Conservation (phyloP, 2,888 invertebrate species). For the Lingula anatina region DNA sequence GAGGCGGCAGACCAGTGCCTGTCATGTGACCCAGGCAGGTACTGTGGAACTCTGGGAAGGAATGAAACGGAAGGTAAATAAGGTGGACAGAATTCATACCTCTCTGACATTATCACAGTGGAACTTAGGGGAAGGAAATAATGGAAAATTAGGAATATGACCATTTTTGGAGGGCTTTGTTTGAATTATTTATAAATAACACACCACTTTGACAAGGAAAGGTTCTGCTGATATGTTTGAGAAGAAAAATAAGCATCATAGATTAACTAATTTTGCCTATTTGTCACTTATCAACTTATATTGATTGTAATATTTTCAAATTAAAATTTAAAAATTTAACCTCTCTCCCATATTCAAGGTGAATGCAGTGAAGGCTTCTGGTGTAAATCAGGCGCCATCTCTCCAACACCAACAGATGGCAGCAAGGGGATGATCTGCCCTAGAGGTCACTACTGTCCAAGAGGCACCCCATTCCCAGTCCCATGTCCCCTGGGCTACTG, state of each 20-base stretch:
- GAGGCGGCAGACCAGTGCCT: conserved; percentile 32
- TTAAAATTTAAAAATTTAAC: too few relatives aligned
- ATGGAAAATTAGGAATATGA: too few relatives aligned
- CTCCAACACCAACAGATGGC: conserved; percentile 39
- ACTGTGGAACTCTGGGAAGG: conserved; percentile 31
- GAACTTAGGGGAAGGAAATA: too few relatives aligned
- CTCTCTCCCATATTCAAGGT: conserved; percentile 14
- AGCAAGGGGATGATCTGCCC: conserved; percentile 39
- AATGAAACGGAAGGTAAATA: too few relatives aligned
- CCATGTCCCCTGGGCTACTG: conserved; percentile 40
- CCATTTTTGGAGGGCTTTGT: too few relatives aligned
- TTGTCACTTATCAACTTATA: not conserved
- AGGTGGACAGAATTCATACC: too few relatives aligned
- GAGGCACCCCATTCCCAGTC: conserved; percentile 31
- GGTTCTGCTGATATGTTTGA: too few relatives aligned
- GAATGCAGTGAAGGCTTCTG: conserved; percentile 35
- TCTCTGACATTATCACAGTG: too few relatives aligned
- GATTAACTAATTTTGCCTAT: not conserved
- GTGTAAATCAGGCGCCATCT: conserved; percentile 35
- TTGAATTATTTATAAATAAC: too few relatives aligned
- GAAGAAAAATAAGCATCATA: too few relatives aligned
- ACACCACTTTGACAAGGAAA: too few relatives aligned
- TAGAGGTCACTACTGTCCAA: conserved; percentile 31
- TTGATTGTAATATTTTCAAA: too few relatives aligned
- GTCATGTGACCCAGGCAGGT: conserved; percentile 40